Base-by-base conservation (phyloP, 2,797 vertebrate genomes). In the Paratrypauchen microcephalus region DNA sequence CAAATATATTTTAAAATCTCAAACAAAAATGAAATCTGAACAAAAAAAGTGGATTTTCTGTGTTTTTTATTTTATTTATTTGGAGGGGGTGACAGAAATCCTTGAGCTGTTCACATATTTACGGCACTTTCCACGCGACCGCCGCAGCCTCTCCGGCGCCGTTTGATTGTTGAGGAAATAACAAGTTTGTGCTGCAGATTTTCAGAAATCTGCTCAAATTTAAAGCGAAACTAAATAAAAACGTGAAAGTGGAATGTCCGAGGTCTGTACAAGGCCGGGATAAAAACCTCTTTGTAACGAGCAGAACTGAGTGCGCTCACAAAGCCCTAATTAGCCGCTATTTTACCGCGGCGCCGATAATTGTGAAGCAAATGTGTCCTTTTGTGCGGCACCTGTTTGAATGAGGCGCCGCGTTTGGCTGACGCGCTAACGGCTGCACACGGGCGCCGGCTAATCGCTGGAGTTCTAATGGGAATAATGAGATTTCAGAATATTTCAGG, bases 231-330 rank as follows among this genome's bases (percentile, higher is more conserved):
- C 11, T 15, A 16, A 56, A 8, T 12, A 56, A 56, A 56, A 12
- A 23, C 9, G 55, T 0, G 13, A 56, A 26, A 24, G 55, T 24
- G 12, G 55, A 57, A 28, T 5, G 55, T 16, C 55, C 55, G 55
- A 57, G 24, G 23, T 24, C 15, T 56, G 24, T 2, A 16, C 55
- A 26, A 56, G 55, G 54, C 9, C 54, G 23, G 21, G 24, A 18
- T 6, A n/a, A 52, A 52, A 52, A 52, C 18, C 48, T 58, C 62
- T 75, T 81, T 78, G 61, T 70, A 13, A 15, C 41, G 41, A 45
- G 13, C 41, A 13, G 41, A 45, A 45, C 41, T 45, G 41, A 4
- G 19, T 8, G n/a, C 15, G 16, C 57, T 18, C 57, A 32, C 57
- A 30, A 23, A 13, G 36, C 12, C n/a, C 6, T 62, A 62, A 62